Conservation (phyloP, 2,888 invertebrate species). For the Melipona beecheii region DNA sequence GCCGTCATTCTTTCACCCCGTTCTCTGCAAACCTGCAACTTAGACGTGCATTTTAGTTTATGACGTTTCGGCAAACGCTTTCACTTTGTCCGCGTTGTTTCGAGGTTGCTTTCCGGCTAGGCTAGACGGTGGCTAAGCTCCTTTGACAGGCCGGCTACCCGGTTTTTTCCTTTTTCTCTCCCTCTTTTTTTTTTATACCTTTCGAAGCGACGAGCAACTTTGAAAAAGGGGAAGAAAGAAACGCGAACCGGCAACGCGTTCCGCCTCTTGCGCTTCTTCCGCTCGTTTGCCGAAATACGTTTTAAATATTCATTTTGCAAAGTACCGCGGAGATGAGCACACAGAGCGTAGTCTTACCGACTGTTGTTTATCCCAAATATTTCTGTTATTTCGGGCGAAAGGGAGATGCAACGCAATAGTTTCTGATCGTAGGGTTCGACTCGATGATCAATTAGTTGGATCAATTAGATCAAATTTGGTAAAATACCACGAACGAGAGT, state of each 20-base stretch:
- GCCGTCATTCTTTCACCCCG: neutral
- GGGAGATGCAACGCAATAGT: neutral
- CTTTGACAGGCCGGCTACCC: conserved; percentile 8
- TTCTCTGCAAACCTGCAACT: neutral
- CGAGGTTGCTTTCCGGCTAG: neutral
- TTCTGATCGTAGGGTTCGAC: neutral
- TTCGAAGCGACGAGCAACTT: neutral
- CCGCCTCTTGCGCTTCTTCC: neutral
- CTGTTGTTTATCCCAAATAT: neutral
- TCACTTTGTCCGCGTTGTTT: conserved; percentile 24
- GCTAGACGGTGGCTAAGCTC: conserved; percentile 4
- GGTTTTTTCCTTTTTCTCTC: too few species aligned
- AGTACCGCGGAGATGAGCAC: neutral
- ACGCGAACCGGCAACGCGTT: neutral
- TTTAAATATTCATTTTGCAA: neutral
- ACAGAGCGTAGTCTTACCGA: neutral
- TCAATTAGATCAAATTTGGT: neutral
- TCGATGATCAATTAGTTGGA: neutral
- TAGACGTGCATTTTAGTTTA: conserved; percentile 29
- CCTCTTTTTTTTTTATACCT: neutral
- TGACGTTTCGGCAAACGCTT: conserved; percentile 30
- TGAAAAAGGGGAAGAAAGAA: neutral
- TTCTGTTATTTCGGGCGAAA: neutral
- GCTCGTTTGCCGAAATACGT: neutral
- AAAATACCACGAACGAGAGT: neutral